A percentile compares a stretch with the other conserved stretches of the same genome.
These are phyloP conservation scores for Fulica atra DNA, from an alignment of 2,113 vertebrate genomes.

Conservation along the genomic window DNA sequence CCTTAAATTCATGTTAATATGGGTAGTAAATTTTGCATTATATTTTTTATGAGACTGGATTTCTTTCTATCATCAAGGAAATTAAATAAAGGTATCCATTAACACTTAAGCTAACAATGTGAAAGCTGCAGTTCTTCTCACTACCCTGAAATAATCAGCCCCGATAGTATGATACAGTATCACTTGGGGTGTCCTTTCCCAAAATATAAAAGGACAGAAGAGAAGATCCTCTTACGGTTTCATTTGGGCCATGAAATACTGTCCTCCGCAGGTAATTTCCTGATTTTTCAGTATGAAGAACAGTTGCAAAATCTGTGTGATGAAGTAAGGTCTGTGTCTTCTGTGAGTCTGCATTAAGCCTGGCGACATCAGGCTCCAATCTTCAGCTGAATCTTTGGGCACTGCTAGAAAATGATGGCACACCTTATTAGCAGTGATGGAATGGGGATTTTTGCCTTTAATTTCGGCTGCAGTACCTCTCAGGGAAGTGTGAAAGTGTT, in stretches of 20 bases:
- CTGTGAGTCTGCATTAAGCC: neutral
- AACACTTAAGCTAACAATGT: constrained; percentile 2
- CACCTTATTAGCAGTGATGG: neutral
- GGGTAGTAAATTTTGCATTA: neutral
- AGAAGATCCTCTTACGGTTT: neutral
- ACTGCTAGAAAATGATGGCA: neutral
- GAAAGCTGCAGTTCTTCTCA: neutral
- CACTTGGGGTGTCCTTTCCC: neutral
- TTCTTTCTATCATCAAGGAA: constrained; percentile 8
- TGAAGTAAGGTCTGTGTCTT: neutral
- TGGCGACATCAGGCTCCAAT: neutral
- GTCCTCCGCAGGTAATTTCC: neutral
- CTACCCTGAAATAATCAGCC: neutral
- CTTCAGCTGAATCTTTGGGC: neutral
- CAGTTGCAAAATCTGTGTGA: neutral
- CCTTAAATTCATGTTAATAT: constrained; percentile 4
- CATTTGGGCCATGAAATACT: neutral
- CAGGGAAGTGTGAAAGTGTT: neutral
- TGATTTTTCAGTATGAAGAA: neutral
- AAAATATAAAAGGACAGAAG: neutral
- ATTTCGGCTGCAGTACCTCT: neutral
- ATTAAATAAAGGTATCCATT: neutral
- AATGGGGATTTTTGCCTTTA: neutral
- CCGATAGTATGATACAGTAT: neutral
- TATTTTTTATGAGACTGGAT: neutral